Conservation (phyloP, 2,113 vertebrate genomes). For the Pyrgilauda ruficollis region DNA sequence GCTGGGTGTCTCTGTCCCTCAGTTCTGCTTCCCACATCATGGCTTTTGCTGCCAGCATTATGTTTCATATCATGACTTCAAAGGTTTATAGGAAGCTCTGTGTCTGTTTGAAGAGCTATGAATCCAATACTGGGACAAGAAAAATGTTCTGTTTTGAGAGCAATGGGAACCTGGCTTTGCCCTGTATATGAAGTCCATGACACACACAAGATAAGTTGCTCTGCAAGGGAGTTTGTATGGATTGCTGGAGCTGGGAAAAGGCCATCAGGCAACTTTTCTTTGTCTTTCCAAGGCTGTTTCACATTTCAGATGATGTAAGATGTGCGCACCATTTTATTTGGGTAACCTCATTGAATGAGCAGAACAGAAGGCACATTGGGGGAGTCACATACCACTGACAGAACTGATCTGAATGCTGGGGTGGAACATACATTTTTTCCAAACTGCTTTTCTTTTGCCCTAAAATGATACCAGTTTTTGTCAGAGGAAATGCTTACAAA, state of each 20-base stretch:
- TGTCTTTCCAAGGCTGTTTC: background rate
- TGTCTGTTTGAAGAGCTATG: background rate
- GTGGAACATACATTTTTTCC: background rate
- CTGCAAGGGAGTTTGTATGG: background rate
- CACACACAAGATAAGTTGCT: background rate
- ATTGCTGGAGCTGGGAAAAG: background rate
- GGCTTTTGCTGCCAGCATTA: background rate
- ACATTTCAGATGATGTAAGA: background rate
- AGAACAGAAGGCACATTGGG: background rate
- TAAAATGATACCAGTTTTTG: background rate
- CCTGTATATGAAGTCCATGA: background rate
- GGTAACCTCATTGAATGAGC: background rate
- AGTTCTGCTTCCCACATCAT: background rate
- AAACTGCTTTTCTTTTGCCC: background rate
- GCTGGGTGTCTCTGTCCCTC: background rate
- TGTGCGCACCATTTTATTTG: background rate
- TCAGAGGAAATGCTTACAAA: background rate
- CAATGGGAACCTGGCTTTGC: background rate
- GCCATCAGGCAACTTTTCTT: background rate
- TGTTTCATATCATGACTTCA: background rate
- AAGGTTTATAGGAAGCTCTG: background rate
- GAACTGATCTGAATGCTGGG: background rate
- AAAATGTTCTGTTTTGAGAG: background rate
- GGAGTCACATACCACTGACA: background rate
- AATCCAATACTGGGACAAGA: background rate